Percentiles rank a stretch among this genome's conserved stretches.
phyloP scores from a whole-genome alignment of 2,113 vertebrate species.

The Eurypyga helias region DNA sequence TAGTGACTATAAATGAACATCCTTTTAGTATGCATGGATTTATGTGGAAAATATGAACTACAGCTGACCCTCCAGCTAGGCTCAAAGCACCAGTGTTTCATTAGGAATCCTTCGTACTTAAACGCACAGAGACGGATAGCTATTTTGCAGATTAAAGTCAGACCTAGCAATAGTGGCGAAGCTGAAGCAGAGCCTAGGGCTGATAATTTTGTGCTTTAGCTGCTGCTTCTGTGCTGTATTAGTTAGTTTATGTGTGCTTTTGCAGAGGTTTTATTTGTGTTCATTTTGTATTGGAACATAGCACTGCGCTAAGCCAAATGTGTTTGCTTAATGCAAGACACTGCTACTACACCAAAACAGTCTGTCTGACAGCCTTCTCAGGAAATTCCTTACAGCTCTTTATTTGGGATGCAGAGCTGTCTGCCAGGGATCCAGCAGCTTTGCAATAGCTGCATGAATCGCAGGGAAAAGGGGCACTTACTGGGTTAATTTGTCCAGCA shows the following conservation, averaged over 20 bases:
- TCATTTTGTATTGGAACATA: accelerated
- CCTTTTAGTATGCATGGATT: not conserved
- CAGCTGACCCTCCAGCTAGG: not conserved
- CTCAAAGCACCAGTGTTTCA: accelerated
- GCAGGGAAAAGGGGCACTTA: not conserved
- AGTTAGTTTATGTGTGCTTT: accelerated
- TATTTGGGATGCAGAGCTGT: not conserved
- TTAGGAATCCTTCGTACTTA: accelerated
- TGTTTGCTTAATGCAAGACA: not conserved
- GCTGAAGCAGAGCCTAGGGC: not conserved
- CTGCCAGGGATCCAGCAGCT: not conserved
- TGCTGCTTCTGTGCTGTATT: accelerated
- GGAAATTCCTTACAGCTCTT: not conserved
- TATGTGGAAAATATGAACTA: not conserved
- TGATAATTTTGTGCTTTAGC: accelerated
- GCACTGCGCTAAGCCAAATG: accelerated
- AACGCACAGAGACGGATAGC: accelerated
- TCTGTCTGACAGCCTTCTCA: not conserved
- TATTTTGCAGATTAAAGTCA: accelerated
- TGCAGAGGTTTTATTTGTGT: not conserved
- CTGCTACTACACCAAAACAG: not conserved
- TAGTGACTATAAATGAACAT: not conserved
- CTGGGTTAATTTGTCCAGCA: slow-evolving; percentile 52
- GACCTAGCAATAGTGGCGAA: accelerated
- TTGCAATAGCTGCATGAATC: not conserved